Evolutionary conservation across 2,888 invertebrate genomes (phyloP).

Genomic region (Adelphocoris suturalis): DNA sequence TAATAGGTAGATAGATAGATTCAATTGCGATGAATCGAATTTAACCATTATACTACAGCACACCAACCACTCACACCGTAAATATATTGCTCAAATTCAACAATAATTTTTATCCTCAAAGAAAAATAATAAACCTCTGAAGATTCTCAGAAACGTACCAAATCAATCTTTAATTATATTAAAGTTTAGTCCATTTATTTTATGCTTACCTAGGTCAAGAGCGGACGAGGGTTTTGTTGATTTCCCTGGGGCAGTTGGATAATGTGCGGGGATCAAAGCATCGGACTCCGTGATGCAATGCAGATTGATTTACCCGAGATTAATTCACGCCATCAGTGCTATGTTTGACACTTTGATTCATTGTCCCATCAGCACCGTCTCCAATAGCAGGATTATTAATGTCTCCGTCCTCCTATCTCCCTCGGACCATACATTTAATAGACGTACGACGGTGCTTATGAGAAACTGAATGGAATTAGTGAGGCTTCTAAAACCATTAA

Average conservation of each 20-base stretch:
- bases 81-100: no score
- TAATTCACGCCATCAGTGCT: conserved; percentile 53
- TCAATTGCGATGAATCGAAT: no score
- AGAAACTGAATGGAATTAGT: not conserved
- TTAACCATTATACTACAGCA: no score
- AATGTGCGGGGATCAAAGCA: conserved; percentile 44
- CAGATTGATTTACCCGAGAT: conserved; percentile 46
- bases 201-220: no score
- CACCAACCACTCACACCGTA: no score
- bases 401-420: not conserved
- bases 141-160: no score
- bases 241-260: not conserved
- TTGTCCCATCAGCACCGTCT: not conserved
- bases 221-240: not conserved
- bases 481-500: not conserved
- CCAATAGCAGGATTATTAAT: conserved; percentile 3
- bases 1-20: no score
- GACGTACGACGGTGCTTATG: not conserved
- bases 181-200: no score
- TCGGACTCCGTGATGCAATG: conserved; percentile 25
- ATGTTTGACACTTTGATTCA: conserved; percentile 50
- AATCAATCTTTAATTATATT: no score
- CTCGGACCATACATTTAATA: not conserved
- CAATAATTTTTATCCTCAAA: no score
- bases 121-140: no score